phyloP scores from a whole-genome alignment of 2,888 invertebrate genomes.

The Odontomyia ornata region DNA sequence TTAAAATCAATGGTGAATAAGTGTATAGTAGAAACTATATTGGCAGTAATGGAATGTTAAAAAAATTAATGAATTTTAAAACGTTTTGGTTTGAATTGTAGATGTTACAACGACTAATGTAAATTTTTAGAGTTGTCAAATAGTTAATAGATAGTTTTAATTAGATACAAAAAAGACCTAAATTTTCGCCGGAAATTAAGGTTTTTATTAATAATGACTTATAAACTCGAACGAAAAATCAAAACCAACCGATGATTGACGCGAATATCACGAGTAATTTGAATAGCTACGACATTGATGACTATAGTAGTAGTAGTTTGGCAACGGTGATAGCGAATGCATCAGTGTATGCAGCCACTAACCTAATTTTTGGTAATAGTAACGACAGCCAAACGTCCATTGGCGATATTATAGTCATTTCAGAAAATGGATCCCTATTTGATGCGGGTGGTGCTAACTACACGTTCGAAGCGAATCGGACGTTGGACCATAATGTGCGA shows the following conservation, averaged over 20 bases:
- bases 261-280: constrained; percentile 46
- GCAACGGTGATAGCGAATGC: constrained; percentile 15
- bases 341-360: neutral
- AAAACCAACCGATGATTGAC: constrained; percentile 51
- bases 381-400: neutral
- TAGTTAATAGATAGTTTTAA: no score
- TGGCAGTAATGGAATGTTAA: no score
- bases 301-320: constrained; percentile 9
- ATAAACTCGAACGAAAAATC: constrained; percentile 38
- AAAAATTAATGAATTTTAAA: no score
- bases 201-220: constrained; percentile 28
- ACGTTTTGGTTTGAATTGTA: no score
- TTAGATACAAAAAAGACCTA: no score
- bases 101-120: no score
- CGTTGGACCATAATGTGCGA: neutral
- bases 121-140: no score
- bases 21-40: no score
- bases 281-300: constrained; percentile 37
- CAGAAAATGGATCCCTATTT: constrained; percentile 19
- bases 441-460: neutral
- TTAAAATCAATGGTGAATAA: no score
- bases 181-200: no score
- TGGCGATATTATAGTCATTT: neutral
- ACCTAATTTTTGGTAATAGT: constrained; percentile 4
- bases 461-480: constrained; percentile 14